Conservation (phyloP, 1,140 invertebrate species). For the Pseudomyrmex concolor region DNA sequence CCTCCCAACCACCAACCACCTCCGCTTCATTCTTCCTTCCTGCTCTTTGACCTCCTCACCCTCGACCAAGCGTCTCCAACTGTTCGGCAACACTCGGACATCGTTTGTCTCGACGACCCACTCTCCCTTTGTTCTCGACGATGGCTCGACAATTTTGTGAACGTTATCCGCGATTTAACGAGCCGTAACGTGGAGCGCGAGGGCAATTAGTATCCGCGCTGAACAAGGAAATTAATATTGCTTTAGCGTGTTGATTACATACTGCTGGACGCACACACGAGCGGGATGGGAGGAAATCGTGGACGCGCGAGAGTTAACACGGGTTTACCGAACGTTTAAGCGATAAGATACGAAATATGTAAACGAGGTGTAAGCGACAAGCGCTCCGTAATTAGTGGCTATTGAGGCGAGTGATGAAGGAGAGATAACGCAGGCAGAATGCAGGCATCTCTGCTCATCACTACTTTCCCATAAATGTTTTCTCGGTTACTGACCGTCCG, state of each 20-base stretch:
- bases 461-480: conserved; percentile 59
- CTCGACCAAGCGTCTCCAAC: conserved; percentile 47
- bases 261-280: conserved; percentile 21
- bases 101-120: conserved; percentile 50
- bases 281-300: conserved; percentile 30
- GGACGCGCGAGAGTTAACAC: conserved; percentile 63
- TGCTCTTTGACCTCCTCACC: conserved; percentile 67
- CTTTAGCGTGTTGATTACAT: conserved; percentile 49
- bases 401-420: conserved; percentile 62
- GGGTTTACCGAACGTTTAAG: conserved; percentile 15
- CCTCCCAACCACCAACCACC: background rate
- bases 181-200: conserved; percentile 36
- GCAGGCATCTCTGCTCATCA: conserved; percentile 56
- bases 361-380: conserved; percentile 75
- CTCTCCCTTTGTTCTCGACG: conserved; percentile 62
- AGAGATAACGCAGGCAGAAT: conserved; percentile 43
- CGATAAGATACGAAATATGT: conserved; percentile 73
- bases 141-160: conserved; percentile 52
- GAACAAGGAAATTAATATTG: conserved; percentile 53
- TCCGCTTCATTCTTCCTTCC: conserved; percentile 5
- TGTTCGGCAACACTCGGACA: conserved; percentile 27
- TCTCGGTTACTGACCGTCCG: conserved; percentile 60
- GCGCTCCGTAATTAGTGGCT: conserved; percentile 70
- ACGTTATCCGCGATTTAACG: conserved; percentile 55
- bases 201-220: conserved; percentile 42